Evolutionary conservation across 2,888 invertebrate genomes (phyloP), one percentile per base, ranked within the genome.

Genomic region (Drosophila formosana): DNA sequence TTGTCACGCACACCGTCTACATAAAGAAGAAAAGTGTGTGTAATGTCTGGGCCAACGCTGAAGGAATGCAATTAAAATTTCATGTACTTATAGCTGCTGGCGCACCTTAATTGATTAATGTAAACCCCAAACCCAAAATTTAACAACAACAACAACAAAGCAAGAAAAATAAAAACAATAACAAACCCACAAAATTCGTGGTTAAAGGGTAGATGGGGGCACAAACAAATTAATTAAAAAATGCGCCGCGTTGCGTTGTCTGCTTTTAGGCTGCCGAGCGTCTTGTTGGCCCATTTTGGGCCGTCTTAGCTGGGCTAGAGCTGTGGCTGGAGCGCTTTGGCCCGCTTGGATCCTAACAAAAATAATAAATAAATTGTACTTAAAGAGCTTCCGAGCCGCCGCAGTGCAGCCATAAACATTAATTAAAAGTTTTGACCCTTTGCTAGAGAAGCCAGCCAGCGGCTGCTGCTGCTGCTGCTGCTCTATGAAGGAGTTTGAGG

Each of bases 381-480:
- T 84, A 84, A 84, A 84, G 70, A 64, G 66, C 72, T 69, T 75
- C 66, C 56, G 66, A 74, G 78, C 64, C 75, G 72, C 76, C 85
- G 83, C 82, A 83, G 78, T 78, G 83, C 85, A 84, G 83, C 75
- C 83, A 84, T 84, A 84, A 84, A 85, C 83, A 84, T 85, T 84
- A 84, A 84, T 85, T 84, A 84, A 84, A 84, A 84, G 73, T 84
- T 84, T 85, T 85, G 85, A 84, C 85, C 83, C 83, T 83, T 85
- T 64, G 39, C 63, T 26, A 30, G 49, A 28, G 57, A 50, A 18
- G 56, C 37, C 34, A 18, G 56, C 37, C 34, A 47, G 51, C 53
- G 34, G 32, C 50, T 34, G 61, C 32, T 34, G 37, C 37, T 34
- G 34, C 4, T 34, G 11, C 9, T 37, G 11, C 34, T 34, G 61